Conservation (phyloP, 2,113 vertebrate genomes). For the Salminus brasiliensis region DNA sequence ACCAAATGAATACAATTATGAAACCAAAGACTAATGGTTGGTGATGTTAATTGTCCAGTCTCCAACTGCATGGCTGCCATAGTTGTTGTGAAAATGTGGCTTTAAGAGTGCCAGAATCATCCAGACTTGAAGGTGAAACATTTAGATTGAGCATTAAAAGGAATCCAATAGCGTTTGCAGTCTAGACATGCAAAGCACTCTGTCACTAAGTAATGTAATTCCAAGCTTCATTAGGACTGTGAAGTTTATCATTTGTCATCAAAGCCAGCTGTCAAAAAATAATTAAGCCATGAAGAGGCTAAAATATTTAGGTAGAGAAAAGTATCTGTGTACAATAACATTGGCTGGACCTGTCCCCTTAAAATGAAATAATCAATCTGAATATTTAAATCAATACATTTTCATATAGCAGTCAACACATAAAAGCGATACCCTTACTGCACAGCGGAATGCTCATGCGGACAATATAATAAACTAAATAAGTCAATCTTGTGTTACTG, state of each 20-base stretch:
- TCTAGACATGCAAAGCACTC: conserved; percentile 78
- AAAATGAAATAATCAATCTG: neutral
- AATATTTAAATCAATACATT: neutral
- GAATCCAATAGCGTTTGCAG: conserved; percentile 68
- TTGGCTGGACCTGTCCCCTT: neutral
- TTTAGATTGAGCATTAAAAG: conserved; percentile 50
- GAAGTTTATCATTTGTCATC: conserved; percentile 83
- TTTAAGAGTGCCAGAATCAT: conserved; percentile 54
- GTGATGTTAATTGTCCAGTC: too few species aligned
- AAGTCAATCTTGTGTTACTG: neutral
- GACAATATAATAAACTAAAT: neutral
- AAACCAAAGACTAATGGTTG: too few species aligned
- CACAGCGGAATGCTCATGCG: neutral
- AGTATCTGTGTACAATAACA: conserved; percentile 64
- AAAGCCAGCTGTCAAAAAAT: conserved; percentile 79
- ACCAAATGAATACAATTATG: too few species aligned
- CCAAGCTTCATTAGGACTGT: conserved; percentile 79
- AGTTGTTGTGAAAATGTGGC: neutral
- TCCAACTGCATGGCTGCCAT: neutral
- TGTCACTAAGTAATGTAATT: conserved; percentile 82
- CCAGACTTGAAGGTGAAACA: conserved; percentile 41
- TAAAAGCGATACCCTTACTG: neutral
- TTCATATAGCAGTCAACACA: neutral
- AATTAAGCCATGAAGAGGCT: conserved; percentile 77
- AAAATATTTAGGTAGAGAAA: conserved; percentile 66